phyloP scores from a whole-genome alignment of 2,113 vertebrate species.

The Zosterops pallidus region DNA sequence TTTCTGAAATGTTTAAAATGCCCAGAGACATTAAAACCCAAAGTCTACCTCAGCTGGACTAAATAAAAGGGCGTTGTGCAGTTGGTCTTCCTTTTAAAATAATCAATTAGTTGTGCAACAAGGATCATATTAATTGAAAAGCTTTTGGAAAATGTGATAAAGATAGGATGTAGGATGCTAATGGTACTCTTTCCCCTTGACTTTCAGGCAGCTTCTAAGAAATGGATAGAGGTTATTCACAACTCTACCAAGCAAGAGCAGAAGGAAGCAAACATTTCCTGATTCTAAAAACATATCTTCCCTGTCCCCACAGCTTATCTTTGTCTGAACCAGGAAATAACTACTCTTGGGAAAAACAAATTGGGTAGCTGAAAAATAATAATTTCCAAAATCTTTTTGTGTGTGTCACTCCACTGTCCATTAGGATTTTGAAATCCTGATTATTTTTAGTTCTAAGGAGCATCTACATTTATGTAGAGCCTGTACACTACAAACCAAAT shows the following conservation, averaged over 20 bases:
- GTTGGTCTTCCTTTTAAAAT: not conserved
- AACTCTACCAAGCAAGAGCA: not conserved
- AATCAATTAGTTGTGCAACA: not conserved
- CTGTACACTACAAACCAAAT: not conserved
- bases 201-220: not conserved
- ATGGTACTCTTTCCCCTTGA: not conserved
- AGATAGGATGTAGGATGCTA: not conserved
- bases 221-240: not conserved
- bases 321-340: conserved; percentile 7
- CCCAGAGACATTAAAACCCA: not conserved
- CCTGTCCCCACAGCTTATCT: not conserved
- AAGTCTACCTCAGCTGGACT: not conserved
- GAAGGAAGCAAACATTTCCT: conserved; percentile 56
- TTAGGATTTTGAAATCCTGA: not conserved
- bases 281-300: conserved; percentile 22
- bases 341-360: not conserved
- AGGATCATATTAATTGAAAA: not conserved
- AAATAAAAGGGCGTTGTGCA: not conserved
- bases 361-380: not conserved
- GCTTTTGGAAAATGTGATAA: not conserved
- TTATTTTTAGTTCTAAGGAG: not conserved
- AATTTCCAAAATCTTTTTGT: not conserved
- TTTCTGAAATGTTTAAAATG: not conserved
- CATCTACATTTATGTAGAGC: not conserved
- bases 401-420: not conserved